Evolutionary conservation across 1,140 invertebrate species (phyloP), one percentile per base, ranked within the genome.

Genomic region (Eupeodes corollae): DNA sequence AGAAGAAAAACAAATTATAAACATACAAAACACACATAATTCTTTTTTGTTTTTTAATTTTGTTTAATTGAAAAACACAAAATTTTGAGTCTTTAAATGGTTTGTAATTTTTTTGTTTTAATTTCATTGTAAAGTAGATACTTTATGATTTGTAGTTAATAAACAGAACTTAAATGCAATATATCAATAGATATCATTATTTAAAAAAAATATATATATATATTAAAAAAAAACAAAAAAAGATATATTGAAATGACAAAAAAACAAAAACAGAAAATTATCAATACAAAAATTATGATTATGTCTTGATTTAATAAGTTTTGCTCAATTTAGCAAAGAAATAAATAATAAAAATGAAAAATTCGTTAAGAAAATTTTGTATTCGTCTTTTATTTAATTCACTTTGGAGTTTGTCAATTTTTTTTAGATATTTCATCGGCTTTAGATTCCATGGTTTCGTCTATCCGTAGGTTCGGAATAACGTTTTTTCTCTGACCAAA

Each of bases 261-360:
- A 42, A 42, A 42, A 42, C 9, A 34, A 31, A 8, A 19, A 34
- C 32, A 44, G 37, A 47, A 47, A n/a, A 18, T 15, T 16, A 41
- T 41, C 15, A 41, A 18, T 13, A 41, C 16, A 16, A 41, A 41
- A 41, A 18, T 15, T 16, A 41, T 41, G 39, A 41, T 37, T 13
- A 37, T 26, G 21, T 26, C 21, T 26, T 26, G 21, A 26, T 26
- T 26, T 26, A 26, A 26, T 26, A 37, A n/a, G 19, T 18, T 14
- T 61, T 61, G 59, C 59, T 61, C 59, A 61, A 61, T 61, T 61
- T 61, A 61, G 59, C 59, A 54, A 51, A 57, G 59, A 57, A 61
- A 53, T 59, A 56, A 61, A 61, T 61, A 61, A 61, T 61, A 61
- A 26, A 26, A 26, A 26, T 26, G 21, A 26, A 26, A 26, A 26